Evolutionary conservation across 1,140 invertebrate genomes (phyloP).

Genomic region (Papilio dardanus): DNA sequence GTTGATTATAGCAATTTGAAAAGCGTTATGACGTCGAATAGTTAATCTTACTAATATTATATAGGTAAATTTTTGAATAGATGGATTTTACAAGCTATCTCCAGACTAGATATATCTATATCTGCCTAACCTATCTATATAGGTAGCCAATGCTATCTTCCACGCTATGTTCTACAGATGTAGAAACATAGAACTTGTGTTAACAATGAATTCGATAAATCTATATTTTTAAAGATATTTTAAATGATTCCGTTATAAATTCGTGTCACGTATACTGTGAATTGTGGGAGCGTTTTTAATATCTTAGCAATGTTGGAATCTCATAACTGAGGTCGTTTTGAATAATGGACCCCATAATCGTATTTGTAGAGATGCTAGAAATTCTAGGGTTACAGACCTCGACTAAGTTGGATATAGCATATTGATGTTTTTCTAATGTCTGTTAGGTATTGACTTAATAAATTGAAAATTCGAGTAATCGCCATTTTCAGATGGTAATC

Average conservation of each 20-base stretch:
- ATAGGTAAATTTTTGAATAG: no score
- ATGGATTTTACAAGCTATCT: no score
- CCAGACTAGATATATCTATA: no score
- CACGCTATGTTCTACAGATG: no score
- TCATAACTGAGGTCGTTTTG: conserved; percentile 57
- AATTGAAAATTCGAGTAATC: no score
- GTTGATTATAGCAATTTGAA: no score
- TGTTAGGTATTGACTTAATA: not conserved
- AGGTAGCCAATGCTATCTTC: no score
- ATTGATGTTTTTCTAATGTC: not conserved
- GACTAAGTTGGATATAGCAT: not conserved
- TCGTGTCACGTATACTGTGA: conserved; percentile 60
- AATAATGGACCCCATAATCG: conserved; percentile 71
- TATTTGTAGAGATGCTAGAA: conserved; percentile 56
- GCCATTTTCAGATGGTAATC: not conserved
- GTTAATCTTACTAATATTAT: no score
- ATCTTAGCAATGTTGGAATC: conserved; percentile 62
- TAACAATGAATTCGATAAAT: not conserved
- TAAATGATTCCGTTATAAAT: conserved; percentile 33
- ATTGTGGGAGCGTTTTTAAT: conserved; percentile 58
- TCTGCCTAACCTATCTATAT: no score
- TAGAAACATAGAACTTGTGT: no score
- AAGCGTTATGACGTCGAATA: no score
- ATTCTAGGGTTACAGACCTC: not conserved
- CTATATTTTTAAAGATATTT: not conserved